A percentile compares a stretch with the other conserved stretches of the same genome.
These are phyloP conservation scores for Drosophila sulfurigaster DNA, from an alignment of 1,140 invertebrate species.

Conservation along the genomic window DNA sequence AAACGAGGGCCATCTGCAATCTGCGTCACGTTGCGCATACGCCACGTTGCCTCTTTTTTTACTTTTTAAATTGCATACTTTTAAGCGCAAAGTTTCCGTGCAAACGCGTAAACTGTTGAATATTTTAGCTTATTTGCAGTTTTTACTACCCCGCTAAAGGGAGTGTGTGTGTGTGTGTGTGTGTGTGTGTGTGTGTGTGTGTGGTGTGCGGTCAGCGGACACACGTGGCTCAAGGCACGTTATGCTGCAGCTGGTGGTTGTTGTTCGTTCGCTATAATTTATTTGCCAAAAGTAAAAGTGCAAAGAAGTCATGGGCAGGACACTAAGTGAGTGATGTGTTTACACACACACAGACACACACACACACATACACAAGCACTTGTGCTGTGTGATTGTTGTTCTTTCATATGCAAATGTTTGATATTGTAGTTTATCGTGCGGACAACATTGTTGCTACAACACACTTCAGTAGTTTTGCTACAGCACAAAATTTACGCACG, in stretches of 20 bases:
- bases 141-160: slow-evolving; percentile 20
- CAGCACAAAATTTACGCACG: slow-evolving; percentile 50
- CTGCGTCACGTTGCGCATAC: slow-evolving; percentile 37
- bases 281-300: slow-evolving; percentile 56
- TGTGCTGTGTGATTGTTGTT: slow-evolving; percentile 34
- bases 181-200: slow-evolving; percentile 7
- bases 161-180: slow-evolving; percentile 1
- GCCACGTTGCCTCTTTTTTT: slow-evolving; percentile 17
- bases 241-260: slow-evolving; percentile 30
- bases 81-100: slow-evolving; percentile 28
- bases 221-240: slow-evolving; percentile 29
- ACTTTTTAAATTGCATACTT: slow-evolving; percentile 52
- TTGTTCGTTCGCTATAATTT: slow-evolving; percentile 50
- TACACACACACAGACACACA: slow-evolving; percentile 8
- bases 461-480: neutral
- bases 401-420: slow-evolving; percentile 42
- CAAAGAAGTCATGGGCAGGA: slow-evolving; percentile 46
- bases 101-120: slow-evolving; percentile 59
- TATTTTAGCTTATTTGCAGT: slow-evolving; percentile 66
- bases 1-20: slow-evolving; percentile 18
- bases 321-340: slow-evolving; percentile 27
- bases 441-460: slow-evolving; percentile 12
- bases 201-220: slow-evolving; percentile 8
- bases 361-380: neutral
- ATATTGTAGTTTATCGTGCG: slow-evolving; percentile 15